A percentile compares a stretch with the other conserved stretches of the same genome.
These are phyloP conservation scores for Macropodus opercularis DNA, from an alignment of 2,797 vertebrate genomes.

Conservation along the genomic window DNA sequence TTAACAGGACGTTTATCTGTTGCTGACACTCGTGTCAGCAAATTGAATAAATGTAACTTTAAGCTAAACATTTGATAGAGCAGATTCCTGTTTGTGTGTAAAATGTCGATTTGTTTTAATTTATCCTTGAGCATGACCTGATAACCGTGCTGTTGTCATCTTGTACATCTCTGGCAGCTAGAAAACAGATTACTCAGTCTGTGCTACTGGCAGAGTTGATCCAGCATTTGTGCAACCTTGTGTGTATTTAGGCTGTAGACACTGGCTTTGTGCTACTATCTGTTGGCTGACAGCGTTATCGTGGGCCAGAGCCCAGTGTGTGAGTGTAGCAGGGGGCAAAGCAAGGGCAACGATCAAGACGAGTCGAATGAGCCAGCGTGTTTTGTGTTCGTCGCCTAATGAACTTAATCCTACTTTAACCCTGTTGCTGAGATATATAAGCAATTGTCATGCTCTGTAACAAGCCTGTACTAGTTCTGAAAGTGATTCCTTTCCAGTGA, in stretches of 20 bases:
- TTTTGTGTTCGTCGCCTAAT: not conserved
- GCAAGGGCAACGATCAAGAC: slow-evolving; percentile 7
- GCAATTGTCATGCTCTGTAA: not conserved
- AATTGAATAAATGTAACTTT: not conserved
- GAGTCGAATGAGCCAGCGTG: slow-evolving; percentile 9
- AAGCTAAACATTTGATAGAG: not conserved
- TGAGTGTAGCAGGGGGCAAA: slow-evolving; percentile 20
- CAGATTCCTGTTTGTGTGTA: slow-evolving; percentile 3
- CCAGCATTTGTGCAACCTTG: slow-evolving; percentile 3
- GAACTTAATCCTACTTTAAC: slow-evolving; percentile 2
- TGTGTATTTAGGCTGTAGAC: slow-evolving; percentile 8
- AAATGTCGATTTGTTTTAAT: slow-evolving; percentile 8
- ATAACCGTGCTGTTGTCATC: slow-evolving; percentile 4
- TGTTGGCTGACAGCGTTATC: slow-evolving; percentile 33
- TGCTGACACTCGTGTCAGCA: too few relatives aligned
- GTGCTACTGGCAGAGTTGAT: not conserved
- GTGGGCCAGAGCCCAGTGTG: slow-evolving; percentile 10
- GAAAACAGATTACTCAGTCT: not conserved
- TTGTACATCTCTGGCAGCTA: not conserved
- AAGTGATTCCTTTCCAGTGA: slow-evolving; percentile 3
- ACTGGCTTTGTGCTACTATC: slow-evolving; percentile 38
- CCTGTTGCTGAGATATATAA: slow-evolving; percentile 8
- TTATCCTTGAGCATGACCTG: slow-evolving; percentile 10
- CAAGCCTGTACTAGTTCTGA: slow-evolving; percentile 1
- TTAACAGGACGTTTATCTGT: too few relatives aligned